Base-by-base conservation (phyloP, 2,113 vertebrate genomes). In the Mormoops blainvillei region DNA sequence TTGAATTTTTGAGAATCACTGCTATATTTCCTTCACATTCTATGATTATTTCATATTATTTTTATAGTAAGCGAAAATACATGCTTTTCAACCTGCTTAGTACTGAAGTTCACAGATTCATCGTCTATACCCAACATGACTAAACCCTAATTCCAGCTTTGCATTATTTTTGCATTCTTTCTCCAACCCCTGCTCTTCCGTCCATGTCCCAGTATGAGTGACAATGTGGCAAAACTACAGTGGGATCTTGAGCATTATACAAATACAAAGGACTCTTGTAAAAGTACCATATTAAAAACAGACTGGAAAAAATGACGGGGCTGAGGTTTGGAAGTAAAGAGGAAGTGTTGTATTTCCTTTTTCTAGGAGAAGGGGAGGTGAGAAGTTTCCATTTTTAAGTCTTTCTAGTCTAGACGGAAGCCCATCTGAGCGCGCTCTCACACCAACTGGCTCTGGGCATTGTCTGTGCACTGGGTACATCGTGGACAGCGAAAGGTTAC, bases 321-420 rank as follows among this genome's bases (percentile, higher is more conserved):
- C 50, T 50, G 65, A 63, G 22, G 87, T 13, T 15, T 77, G 58
- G 41, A 91, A 94, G 41, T 67, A 88, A 89, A 87, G 31, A 74
- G 4, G 2, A 87, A 48, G 33, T 54, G 12, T 11, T 70, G 3
- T 19, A 83, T 83, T 94, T 83, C 50, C 54, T 89, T 88, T 52
- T 73, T 73, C 73, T 86, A 41, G 11, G 33, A 81, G 31, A 56
- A 48, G 15, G 43, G 31, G 24, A 87, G 22, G 31, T 48, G 68
- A 13, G n/a, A 94, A 54, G 26, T 90, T 85, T 38, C 41, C n/a
- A n/a, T 92, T 81, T 91, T 87, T 48, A 93, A 94, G n/a, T 81
- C 56, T 81, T 58, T 58, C 76, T 43, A n/a, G 38, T 14, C 54
- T 24, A 85, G 20, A 50, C 15, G 24, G 52, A 90, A 82, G 68